phyloP scores from a whole-genome alignment of 2,113 vertebrate species.

The Chlamydotis undulata region DNA sequence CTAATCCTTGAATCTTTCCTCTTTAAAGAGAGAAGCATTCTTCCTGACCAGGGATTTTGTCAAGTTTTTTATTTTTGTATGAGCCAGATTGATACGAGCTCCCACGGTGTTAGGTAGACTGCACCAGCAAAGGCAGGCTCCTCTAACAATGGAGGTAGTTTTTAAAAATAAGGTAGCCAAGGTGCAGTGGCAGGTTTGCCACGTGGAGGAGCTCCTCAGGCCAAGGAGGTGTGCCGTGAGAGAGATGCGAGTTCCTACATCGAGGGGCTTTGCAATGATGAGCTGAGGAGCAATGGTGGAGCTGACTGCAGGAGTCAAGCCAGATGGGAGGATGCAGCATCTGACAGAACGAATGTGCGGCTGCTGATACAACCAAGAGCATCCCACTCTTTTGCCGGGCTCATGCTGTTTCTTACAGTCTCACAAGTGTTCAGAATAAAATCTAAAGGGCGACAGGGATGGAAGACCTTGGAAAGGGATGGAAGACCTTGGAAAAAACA shows the following conservation, averaged over 20 bases:
- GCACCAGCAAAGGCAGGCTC: not conserved
- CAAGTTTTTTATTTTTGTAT: not conserved
- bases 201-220: not conserved
- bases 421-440: not conserved
- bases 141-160: not conserved
- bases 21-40: not conserved
- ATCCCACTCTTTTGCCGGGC: not conserved
- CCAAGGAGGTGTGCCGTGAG: not conserved
- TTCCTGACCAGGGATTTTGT: not conserved
- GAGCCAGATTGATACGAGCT: accelerated
- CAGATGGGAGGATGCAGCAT: not conserved
- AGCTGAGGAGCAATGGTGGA: not conserved
- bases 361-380: not conserved
- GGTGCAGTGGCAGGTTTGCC: not conserved
- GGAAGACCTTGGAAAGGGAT: not conserved
- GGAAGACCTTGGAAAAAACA: not conserved
- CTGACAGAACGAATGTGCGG: not conserved
- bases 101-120: accelerated
- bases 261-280: not conserved
- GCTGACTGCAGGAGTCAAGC: not conserved
- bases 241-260: not conserved
- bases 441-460: not conserved
- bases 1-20: not conserved
- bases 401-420: not conserved
- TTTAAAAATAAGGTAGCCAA: not conserved